Evolutionary conservation across 2,888 invertebrate species (phyloP), one percentile per base, ranked within the genome.

Genomic region (Tricholauxania praeusta): DNA sequence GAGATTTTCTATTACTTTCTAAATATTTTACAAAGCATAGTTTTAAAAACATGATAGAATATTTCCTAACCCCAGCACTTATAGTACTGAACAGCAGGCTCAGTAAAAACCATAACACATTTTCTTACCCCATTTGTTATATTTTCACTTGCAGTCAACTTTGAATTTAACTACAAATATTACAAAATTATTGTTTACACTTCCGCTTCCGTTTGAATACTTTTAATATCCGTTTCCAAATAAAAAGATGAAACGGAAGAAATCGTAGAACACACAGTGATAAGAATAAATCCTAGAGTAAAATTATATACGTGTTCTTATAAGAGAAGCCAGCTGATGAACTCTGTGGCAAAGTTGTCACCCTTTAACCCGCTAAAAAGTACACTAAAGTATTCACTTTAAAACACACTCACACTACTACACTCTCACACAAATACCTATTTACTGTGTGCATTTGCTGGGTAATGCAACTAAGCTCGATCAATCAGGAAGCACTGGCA

Each of bases 401-500:
- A 28, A 65, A 15, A 63, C 65, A 71, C 32, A 53, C 49, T 52
- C 62, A 2, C 15, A 48, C 53, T 28, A n/a, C 3, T 22, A 3
- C 62, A 2, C 12, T 32, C 53, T 32, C 60, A 71, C 32, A 53
- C 49, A 49, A 55, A 2, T 12, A 48, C 48, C 15, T 17, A 66
- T 28, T 14, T 32, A 12, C 48, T 52, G 66, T 51, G 52, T 39
- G 65, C 55, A 67, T 53, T 52, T 65, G 47, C 55, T 19, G 12
- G n/a, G 73, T 71, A 63, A 75, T 73, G 28, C 75, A 73, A 76
- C 75, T 79, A 79, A 78, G 79, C 79, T 78, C 75, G 74, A 79
- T 79, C 78, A 80, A 80, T 79, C 79, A 78, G 75, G 75, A 79
- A 78, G 77, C 75, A 72, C 74, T 76, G 71, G 39, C 39, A 39